Evolutionary conservation across 2,113 vertebrate species (phyloP), one percentile per base, ranked within the genome.

Genomic region (Gymnogyps californianus): DNA sequence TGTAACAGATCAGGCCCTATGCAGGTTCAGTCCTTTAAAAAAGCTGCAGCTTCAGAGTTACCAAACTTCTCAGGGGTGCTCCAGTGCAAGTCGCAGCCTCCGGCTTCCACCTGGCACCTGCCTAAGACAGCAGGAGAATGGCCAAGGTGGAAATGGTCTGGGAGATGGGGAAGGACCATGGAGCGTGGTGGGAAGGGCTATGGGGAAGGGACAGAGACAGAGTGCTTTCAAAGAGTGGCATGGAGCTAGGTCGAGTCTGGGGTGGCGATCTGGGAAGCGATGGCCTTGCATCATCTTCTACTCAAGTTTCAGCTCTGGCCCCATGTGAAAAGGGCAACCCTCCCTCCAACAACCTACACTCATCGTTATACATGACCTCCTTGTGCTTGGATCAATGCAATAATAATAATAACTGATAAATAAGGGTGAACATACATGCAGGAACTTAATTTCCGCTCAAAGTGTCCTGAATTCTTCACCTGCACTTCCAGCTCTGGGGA

Each of bases 291-390:
- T 59, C 82, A 61, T 40, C 65, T n/a, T 74, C 32, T 64, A 57
- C 62, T 59, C 77, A 75, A 61, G 42, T 89, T 94, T 87, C 90
- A 84, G 77, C 52, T 84, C 84, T 79, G 77, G 36, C 38, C 62
- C 29, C 51, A 34, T 0, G 1, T 78, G n/a, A 71, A 89, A 90
- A 94, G n/a, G 46, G 47, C 42, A 83, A 70, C 0, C 2, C 3
- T 2, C 7, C 8, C 54, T 49, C 78, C 49, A 77, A 51, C 25
- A 87, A 78, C 29, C 31, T n/a, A 22, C 9, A 75, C 13, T 17
- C 29, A 5, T 10, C 6, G 2, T 28, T 59, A 64, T 1, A 44
- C 31, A 8, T 25, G 22, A 86, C 10, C 46, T 87, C 29, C 29
- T 64, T 64, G 32, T 64, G 61, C 40, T 69, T 69, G 61, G 69